A percentile compares a stretch with the other conserved stretches of the same genome.
These are phyloP conservation scores for Myotis davidii DNA, from an alignment of 2,113 vertebrate genomes.

Conservation along the genomic window DNA sequence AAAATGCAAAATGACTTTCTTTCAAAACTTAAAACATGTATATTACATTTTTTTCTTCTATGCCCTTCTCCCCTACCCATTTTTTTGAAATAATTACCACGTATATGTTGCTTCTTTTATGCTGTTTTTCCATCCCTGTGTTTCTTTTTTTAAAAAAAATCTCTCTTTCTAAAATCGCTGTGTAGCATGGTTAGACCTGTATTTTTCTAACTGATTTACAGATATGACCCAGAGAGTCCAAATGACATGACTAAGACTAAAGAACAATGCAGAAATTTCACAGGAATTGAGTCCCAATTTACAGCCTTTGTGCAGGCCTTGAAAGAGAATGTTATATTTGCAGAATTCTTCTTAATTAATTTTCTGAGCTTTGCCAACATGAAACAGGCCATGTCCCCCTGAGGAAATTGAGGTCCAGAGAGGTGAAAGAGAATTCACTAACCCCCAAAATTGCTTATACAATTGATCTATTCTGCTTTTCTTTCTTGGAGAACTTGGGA, in stretches of 20 bases:
- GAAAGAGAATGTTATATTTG: neutral
- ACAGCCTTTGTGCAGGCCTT: neutral
- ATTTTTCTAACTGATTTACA: neutral
- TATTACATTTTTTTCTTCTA: neutral
- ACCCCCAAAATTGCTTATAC: constrained; percentile 35
- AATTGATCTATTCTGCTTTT: constrained; percentile 47
- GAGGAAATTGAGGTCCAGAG: constrained; percentile 40
- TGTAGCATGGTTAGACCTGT: neutral
- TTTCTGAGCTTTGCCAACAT: constrained; percentile 20
- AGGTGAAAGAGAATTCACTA: constrained; percentile 58
- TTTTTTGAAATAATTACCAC: neutral
- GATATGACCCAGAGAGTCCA: neutral
- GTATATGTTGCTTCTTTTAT: neutral
- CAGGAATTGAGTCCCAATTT: neutral
- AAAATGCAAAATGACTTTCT: constrained; percentile 23
- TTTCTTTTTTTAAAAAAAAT: neutral
- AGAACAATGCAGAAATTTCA: constrained; percentile 37
- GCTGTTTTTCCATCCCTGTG: neutral
- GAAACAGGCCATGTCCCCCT: neutral
- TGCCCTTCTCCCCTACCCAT: neutral
- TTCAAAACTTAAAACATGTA: neutral
- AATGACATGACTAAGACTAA: neutral
- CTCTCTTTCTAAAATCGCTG: neutral
- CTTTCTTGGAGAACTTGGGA: constrained; percentile 41
- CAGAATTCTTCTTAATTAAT: constrained; percentile 50